phyloP scores from a whole-genome alignment of 2,888 invertebrate species.

The Leistus spinibarbis region DNA sequence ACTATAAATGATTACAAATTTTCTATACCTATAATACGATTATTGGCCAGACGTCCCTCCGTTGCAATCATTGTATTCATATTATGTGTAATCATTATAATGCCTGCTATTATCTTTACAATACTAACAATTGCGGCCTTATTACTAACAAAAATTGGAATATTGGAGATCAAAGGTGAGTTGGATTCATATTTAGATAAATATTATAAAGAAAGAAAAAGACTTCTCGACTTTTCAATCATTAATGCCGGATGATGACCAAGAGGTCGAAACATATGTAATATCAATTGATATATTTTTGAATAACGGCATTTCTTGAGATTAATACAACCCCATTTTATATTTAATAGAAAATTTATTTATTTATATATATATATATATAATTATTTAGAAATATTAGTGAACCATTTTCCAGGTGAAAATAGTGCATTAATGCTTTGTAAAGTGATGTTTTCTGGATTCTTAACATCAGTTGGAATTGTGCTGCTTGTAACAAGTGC shows the following conservation, averaged over 20 bases:
- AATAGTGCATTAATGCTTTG: constrained; percentile 9
- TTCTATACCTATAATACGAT: constrained; percentile 2
- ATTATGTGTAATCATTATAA: constrained; percentile 20
- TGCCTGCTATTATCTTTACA: constrained; percentile 20
- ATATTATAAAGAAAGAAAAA: not conserved
- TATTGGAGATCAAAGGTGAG: constrained; percentile 23
- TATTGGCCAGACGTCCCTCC: constrained; percentile 12
- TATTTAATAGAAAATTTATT: too few relatives aligned
- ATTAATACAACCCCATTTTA: too few relatives aligned
- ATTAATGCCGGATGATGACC: not conserved
- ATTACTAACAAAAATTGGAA: constrained; percentile 16
- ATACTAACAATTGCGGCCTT: constrained; percentile 26
- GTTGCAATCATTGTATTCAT: constrained; percentile 21
- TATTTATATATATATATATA: not conserved
- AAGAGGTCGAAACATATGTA: too few relatives aligned
- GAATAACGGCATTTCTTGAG: too few relatives aligned
- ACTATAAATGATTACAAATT: not conserved
- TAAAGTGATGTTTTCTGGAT: constrained; percentile 27
- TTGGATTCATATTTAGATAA: not conserved
- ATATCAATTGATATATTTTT: too few relatives aligned
- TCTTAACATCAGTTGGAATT: constrained; percentile 25
- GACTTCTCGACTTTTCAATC: too few relatives aligned
- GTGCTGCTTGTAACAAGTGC: constrained; percentile 14
- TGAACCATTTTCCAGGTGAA: constrained; percentile 18
- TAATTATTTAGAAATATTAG: not conserved